Conservation (phyloP, 1,140 invertebrate species). For the Leptestheria dahalacensis region DNA sequence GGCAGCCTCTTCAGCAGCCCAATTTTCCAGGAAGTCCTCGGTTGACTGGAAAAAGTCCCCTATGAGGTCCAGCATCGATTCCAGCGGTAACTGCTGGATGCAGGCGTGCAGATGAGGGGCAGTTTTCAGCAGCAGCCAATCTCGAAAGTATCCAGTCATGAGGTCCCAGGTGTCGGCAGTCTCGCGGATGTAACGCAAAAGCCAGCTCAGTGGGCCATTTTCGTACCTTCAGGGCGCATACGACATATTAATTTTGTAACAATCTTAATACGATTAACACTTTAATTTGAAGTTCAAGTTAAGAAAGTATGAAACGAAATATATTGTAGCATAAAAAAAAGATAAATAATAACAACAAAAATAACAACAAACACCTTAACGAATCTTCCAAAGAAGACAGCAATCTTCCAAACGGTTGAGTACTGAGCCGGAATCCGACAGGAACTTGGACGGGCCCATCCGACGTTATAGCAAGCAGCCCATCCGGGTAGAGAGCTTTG, state of each 20-base stretch:
- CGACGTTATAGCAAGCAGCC: neutral
- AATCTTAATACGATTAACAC: no score
- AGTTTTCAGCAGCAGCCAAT: constrained; percentile 1
- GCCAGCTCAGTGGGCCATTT: constrained; percentile 2
- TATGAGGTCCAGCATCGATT: neutral
- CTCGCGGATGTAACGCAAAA: neutral
- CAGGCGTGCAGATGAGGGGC: constrained; percentile 1
- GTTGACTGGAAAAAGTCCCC: neutral
- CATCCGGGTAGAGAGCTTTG: neutral
- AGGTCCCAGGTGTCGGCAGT: neutral
- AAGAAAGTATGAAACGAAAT: no score
- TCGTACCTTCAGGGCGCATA: constrained; percentile 1
- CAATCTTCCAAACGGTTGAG: constrained; percentile 1
- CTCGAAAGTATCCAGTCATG: neutral
- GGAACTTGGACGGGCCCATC: neutral
- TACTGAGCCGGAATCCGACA: neutral
- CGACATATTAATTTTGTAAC: no score
- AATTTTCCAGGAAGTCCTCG: neutral
- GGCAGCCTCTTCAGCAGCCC: neutral
- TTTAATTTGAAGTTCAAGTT: no score
- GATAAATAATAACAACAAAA: no score
- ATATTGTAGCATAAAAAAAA: no score
- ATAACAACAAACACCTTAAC: no score
- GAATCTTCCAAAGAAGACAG: neutral
- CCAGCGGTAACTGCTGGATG: neutral